These are phyloP conservation scores for Ladona fulva DNA, from an alignment of 1,140 invertebrate species.

Conservation along the genomic window DNA sequence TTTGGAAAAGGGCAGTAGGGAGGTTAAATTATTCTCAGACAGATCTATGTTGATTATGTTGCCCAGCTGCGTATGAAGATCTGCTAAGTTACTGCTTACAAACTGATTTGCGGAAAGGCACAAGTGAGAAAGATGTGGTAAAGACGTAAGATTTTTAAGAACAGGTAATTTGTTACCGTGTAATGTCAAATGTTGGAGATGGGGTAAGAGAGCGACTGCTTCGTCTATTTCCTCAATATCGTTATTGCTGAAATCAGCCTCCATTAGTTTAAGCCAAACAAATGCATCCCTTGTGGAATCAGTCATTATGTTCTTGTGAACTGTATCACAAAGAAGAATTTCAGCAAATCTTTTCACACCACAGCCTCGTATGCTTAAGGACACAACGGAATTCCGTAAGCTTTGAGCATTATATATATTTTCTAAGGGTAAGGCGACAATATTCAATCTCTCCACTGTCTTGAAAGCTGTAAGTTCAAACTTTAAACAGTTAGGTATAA, in stretches of 20 bases:
- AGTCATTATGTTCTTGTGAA: constrained; percentile 39
- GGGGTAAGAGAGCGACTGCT: constrained; percentile 67
- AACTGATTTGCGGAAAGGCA: constrained; percentile 63
- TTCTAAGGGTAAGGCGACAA: constrained; percentile 49
- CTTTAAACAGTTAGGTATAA: constrained; percentile 64
- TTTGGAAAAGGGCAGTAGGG: constrained; percentile 68
- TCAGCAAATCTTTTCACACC: constrained; percentile 52
- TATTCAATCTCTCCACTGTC: constrained; percentile 49
- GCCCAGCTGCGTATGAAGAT: constrained; percentile 76
- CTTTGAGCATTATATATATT: constrained; percentile 57
- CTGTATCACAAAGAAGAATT: constrained; percentile 65
- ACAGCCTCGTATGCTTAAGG: constrained; percentile 50
- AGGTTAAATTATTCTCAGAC: constrained; percentile 72
- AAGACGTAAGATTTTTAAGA: constrained; percentile 66
- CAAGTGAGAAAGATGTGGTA: constrained; percentile 65
- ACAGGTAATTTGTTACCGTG: constrained; percentile 65
- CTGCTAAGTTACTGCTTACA: constrained; percentile 52
- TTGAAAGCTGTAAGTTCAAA: constrained; percentile 78
- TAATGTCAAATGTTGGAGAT: constrained; percentile 60
- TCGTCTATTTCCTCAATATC: constrained; percentile 66
- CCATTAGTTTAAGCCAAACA: constrained; percentile 43
- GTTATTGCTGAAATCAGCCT: constrained; percentile 72
- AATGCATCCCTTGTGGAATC: constrained; percentile 31
- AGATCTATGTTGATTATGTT: constrained; percentile 83
- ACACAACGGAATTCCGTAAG: constrained; percentile 55